Evolutionary conservation across 2,797 vertebrate species (phyloP).

Genomic region (Crypturellus tataupa): DNA sequence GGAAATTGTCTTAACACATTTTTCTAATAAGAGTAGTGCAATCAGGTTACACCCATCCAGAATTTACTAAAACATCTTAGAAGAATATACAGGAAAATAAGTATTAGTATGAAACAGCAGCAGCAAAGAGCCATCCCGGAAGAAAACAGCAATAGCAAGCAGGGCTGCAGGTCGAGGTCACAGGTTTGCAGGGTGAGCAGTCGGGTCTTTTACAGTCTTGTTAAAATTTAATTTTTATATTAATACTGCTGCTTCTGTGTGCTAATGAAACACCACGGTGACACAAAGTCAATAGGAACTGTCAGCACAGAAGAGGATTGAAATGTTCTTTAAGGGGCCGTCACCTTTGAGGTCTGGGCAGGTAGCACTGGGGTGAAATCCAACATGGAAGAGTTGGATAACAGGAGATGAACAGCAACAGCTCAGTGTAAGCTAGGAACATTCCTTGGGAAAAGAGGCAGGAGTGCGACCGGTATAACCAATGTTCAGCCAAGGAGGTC

Average conservation of each 20-base stretch:
- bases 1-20: neutral
- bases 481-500: neutral
- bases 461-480: neutral
- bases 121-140: neutral
- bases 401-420: neutral
- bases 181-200: neutral
- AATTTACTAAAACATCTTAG: neutral
- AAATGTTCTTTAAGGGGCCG: neutral
- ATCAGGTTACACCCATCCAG: too few species aligned
- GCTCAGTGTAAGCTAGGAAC: neutral
- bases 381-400: neutral
- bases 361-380: neutral
- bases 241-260: neutral
- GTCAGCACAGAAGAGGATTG: neutral
- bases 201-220: neutral
- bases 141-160: neutral
- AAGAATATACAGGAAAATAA: fast-evolving
- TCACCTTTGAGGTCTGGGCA: neutral
- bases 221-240: neutral
- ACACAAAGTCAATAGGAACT: neutral
- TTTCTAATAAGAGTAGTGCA: neutral
- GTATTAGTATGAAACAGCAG: fast-evolving
- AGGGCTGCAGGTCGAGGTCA: neutral
- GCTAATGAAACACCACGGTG: neutral
- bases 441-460: neutral